Conservation (phyloP, 2,113 vertebrate genomes). For the Nothoprocta perdicaria region DNA sequence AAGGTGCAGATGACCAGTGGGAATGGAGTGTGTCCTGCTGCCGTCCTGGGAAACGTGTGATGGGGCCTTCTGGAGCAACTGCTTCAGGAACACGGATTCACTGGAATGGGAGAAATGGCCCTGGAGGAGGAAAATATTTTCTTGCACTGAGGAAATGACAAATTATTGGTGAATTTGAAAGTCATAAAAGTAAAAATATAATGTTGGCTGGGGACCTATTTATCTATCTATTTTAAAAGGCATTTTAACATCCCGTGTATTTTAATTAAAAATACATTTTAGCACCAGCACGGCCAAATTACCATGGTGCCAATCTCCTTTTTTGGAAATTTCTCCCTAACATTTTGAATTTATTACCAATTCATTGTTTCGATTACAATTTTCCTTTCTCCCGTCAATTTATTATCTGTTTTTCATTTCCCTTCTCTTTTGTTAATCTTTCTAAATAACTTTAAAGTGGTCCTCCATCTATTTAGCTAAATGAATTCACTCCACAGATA, state of each 20-base stretch:
- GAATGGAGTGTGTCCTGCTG: rapidly evolving
- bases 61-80: rapidly evolving
- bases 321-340: conserved; percentile 21
- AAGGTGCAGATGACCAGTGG: background rate
- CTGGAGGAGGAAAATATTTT: background rate
- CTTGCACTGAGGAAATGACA: background rate
- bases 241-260: background rate
- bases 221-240: conserved; percentile 11
- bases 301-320: conserved; percentile 7
- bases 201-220: conserved; percentile 5
- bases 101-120: background rate
- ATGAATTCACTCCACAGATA: conserved; percentile 48
- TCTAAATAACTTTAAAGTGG: conserved; percentile 45
- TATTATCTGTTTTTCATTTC: conserved; percentile 59
- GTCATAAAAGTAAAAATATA: background rate
- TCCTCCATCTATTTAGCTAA: conserved; percentile 40
- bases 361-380: conserved; percentile 38
- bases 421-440: conserved; percentile 51
- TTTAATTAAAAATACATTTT: conserved; percentile 70
- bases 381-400: conserved; percentile 5
- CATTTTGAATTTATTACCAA: background rate
- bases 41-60: rapidly evolving
- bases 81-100: rapidly evolving
- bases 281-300: conserved; percentile 49
- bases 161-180: background rate